Evolutionary conservation across 2,888 invertebrate species (phyloP).

Genomic region (Panopea generosa): DNA sequence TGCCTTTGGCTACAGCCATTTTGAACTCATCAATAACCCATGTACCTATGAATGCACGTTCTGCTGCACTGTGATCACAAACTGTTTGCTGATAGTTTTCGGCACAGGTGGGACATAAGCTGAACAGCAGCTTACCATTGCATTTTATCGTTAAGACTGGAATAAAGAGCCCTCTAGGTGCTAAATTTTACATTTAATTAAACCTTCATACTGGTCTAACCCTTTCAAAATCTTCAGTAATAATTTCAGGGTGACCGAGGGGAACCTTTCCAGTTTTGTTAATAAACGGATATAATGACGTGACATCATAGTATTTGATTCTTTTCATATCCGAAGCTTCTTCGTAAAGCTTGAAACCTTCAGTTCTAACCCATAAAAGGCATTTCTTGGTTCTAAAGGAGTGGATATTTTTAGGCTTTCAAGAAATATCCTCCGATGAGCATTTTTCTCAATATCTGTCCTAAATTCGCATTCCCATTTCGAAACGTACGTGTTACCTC

Average conservation of each 20-base stretch:
- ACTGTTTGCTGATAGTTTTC: slow-evolving; percentile 29
- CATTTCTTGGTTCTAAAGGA: slow-evolving; percentile 69
- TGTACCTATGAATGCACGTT: slow-evolving; percentile 75
- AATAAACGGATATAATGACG: slow-evolving; percentile 72
- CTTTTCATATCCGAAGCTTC: slow-evolving; percentile 49
- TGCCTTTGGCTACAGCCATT: slow-evolving; percentile 77
- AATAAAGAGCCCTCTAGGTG: slow-evolving; percentile 70
- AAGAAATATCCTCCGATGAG: slow-evolving; percentile 42
- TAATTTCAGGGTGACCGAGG: slow-evolving; percentile 67
- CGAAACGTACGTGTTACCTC: slow-evolving; percentile 50
- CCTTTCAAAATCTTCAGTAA: slow-evolving; percentile 64
- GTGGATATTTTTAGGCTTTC: slow-evolving; percentile 44
- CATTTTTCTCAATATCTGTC: slow-evolving; percentile 40
- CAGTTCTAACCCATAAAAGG: slow-evolving; percentile 75
- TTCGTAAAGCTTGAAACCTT: slow-evolving; percentile 67
- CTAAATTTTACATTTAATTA: slow-evolving; percentile 71
- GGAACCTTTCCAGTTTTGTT: slow-evolving; percentile 69
- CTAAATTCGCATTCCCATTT: slow-evolving; percentile 71
- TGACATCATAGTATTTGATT: slow-evolving; percentile 71
- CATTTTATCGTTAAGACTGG: slow-evolving; percentile 76
- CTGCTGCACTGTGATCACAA: slow-evolving; percentile 61
- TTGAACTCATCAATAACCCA: slow-evolving; percentile 81
- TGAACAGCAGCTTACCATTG: slow-evolving; percentile 81
- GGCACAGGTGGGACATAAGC: slow-evolving; percentile 74
- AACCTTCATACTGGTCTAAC: slow-evolving; percentile 68